Conservation (phyloP, 2,888 invertebrate species). For the Strigamia crassipes region DNA sequence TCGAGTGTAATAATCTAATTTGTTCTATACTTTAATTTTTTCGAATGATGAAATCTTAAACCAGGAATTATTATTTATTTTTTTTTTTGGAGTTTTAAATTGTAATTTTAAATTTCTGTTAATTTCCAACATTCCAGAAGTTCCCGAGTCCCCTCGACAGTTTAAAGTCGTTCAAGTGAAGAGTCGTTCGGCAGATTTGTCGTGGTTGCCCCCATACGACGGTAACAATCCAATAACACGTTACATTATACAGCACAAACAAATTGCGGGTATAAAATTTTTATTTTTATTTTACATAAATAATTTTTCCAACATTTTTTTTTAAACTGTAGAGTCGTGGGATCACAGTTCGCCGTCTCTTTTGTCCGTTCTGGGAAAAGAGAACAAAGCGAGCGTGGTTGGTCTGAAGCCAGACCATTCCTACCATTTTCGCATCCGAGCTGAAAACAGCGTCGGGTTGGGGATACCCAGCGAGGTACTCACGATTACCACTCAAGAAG, state of each 20-base stretch:
- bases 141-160: conserved; percentile 73
- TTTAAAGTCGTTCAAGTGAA: conserved; percentile 87
- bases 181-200: conserved; percentile 84
- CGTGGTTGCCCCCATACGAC: conserved; percentile 90
- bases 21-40: too few relatives aligned
- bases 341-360: conserved; percentile 32
- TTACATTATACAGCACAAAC: conserved; percentile 80
- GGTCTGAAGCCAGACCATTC: conserved; percentile 87
- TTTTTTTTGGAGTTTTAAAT: neutral
- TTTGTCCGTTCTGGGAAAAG: conserved; percentile 35
- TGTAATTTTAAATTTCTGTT: neutral
- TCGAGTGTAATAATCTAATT: too few relatives aligned
- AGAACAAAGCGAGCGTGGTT: conserved; percentile 54
- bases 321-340: conserved; percentile 41
- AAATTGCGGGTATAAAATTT: conserved; percentile 46
- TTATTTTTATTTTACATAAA: conserved; percentile 1
- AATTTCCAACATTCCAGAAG: conserved; percentile 6
- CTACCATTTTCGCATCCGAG: conserved; percentile 88
- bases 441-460: conserved; percentile 73
- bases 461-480: conserved; percentile 69
- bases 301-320: neutral
- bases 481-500: conserved; percentile 93
- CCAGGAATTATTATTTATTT: too few relatives aligned
- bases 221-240: conserved; percentile 88
- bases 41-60: too few relatives aligned